Conservation (phyloP, 1,140 invertebrate species). For the Berghia stephanieae region DNA sequence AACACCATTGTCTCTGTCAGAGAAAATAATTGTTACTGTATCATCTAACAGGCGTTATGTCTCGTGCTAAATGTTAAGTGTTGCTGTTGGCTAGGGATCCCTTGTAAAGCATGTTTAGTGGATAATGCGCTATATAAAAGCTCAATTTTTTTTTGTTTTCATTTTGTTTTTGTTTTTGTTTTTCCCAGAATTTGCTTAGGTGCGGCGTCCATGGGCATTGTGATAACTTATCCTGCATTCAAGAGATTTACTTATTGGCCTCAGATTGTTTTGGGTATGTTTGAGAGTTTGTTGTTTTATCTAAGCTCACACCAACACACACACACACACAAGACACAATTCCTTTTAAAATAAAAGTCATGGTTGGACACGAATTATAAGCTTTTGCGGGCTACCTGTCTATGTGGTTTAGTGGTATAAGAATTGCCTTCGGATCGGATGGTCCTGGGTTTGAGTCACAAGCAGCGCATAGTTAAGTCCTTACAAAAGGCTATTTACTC, state of each 20-base stretch:
- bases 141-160: too few relatives aligned
- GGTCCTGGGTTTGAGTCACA: too few relatives aligned
- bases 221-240: conserved; percentile 91
- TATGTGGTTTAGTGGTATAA: conserved; percentile 49
- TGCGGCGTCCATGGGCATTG: conserved; percentile 74
- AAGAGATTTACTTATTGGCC: conserved; percentile 90
- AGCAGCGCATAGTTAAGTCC: too few relatives aligned
- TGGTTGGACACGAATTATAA: conserved; percentile 93
- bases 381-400: conserved; percentile 86
- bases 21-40: too few relatives aligned
- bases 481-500: too few relatives aligned
- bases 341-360: conserved; percentile 36
- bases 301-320: not conserved
- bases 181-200: conserved; percentile 76
- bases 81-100: not conserved
- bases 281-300: not conserved
- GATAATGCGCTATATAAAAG: too few relatives aligned
- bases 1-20: too few relatives aligned
- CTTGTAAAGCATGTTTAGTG: not conserved
- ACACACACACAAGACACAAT: not conserved
- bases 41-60: too few relatives aligned
- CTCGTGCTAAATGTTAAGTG: not conserved
- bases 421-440: too few relatives aligned
- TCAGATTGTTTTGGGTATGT: conserved; percentile 69
- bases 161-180: conserved; percentile 11